phyloP scores from a whole-genome alignment of 2,888 invertebrate species.

The Nesidiocoris tenuis region DNA sequence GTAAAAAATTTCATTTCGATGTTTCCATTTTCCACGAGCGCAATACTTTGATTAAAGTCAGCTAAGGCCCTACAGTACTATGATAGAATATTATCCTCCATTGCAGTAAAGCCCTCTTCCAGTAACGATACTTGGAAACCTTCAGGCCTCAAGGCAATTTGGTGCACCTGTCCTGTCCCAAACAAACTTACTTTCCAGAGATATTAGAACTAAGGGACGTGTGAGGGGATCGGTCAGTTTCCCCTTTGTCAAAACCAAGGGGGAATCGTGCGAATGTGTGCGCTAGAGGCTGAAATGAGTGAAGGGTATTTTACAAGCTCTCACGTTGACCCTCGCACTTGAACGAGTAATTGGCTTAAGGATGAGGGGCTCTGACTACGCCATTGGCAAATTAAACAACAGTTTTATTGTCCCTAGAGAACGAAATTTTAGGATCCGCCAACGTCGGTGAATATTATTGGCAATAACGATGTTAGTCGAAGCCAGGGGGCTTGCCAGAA shows the following conservation, averaged over 20 bases:
- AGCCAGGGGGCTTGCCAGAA: no score
- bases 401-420: no score
- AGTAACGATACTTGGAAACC: neutral
- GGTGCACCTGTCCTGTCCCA: neutral
- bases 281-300: neutral
- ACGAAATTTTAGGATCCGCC: no score
- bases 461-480: no score
- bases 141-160: neutral
- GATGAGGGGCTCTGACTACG: neutral
- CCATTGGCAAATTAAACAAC: no score
- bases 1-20: no score
- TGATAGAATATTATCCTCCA: neutral
- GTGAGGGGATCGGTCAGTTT: neutral
- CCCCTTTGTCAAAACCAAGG: neutral
- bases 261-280: neutral
- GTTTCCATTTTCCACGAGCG: no score
- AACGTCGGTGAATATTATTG: no score
- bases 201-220: neutral
- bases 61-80: no score
- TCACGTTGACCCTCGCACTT: neutral
- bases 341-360: neutral
- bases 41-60: no score
- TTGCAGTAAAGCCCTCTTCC: neutral
- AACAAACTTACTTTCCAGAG: neutral
- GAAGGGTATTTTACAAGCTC: neutral